phyloP scores from a whole-genome alignment of 1,140 invertebrate genomes.

The Achatina immaculata region DNA sequence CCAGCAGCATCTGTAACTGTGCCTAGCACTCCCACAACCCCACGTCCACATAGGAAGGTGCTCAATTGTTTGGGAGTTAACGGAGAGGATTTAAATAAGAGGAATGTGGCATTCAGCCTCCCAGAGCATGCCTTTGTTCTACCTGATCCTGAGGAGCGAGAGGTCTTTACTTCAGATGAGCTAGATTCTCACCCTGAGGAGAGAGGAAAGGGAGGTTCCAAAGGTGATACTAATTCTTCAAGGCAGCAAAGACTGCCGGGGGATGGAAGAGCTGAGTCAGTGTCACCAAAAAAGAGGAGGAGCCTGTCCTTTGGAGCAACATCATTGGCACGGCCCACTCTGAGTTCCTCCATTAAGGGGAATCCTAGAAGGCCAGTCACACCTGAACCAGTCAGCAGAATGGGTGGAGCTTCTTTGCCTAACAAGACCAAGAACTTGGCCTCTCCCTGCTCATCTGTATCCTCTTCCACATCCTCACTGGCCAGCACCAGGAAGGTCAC shows the following conservation, averaged over 20 bases:
- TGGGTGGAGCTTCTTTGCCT: background rate
- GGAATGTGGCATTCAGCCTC: slow-evolving; percentile 30
- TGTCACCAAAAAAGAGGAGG: slow-evolving; percentile 15
- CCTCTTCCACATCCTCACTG: background rate
- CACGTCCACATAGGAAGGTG: slow-evolving; percentile 1
- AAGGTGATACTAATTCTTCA: background rate
- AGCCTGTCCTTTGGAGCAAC: slow-evolving; percentile 33
- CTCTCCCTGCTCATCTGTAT: slow-evolving; percentile 14
- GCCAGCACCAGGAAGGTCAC: slow-evolving; percentile 19
- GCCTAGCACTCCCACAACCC: slow-evolving; percentile 26
- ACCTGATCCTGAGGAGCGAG: slow-evolving; percentile 25
- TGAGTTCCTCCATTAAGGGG: slow-evolving; percentile 1
- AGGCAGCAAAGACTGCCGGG: background rate
- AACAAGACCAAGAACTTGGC: background rate
- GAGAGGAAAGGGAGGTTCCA: background rate
- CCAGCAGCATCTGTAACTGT: background rate
- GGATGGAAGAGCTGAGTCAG: background rate
- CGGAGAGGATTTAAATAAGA: slow-evolving; percentile 2
- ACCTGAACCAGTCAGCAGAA: background rate
- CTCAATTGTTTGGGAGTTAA: background rate
- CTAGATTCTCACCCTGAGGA: background rate
- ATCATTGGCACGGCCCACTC: background rate
- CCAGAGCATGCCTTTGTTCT: slow-evolving; percentile 33
- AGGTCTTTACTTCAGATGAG: slow-evolving; percentile 14
- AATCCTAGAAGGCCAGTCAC: slow-evolving; percentile 12